Percentiles rank a stretch among this genome's conserved stretches.
Evolutionary conservation across 1,140 invertebrate species (phyloP).

Genomic region (Zaprionus nigranus): DNA sequence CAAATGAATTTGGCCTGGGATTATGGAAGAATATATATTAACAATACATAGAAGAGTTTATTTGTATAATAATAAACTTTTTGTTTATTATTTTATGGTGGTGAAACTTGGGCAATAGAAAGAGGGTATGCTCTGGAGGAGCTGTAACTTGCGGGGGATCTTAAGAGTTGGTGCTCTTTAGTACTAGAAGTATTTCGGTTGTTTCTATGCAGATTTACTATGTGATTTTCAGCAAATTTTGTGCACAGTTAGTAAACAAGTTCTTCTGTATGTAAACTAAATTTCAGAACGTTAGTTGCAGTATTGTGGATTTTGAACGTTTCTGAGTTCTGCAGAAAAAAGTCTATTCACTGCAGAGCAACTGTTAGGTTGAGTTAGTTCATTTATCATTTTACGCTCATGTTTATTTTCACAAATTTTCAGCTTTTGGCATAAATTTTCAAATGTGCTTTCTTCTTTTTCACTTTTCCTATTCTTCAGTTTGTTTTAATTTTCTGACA

Average conservation of each 20-base stretch:
- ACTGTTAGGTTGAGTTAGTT: conserved; percentile 15
- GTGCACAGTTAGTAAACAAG: not conserved
- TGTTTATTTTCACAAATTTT: conserved; percentile 42
- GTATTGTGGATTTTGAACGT: not conserved
- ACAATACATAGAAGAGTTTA: not conserved
- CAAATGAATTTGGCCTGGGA: conserved; percentile 12
- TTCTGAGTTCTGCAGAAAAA: not conserved
- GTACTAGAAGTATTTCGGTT: not conserved
- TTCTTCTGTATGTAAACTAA: not conserved
- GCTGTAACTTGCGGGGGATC: not conserved
- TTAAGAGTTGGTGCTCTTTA: not conserved
- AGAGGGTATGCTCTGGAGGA: not conserved
- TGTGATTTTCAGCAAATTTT: not conserved
- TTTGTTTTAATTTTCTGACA: conserved; percentile 42
- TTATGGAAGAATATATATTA: conserved; percentile 5
- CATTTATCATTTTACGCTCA: conserved; percentile 15
- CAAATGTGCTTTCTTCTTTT: conserved; percentile 28
- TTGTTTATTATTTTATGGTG: conserved; percentile 8
- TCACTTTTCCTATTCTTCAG: conserved; percentile 25
- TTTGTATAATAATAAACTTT: not conserved
- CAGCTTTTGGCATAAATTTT: conserved; percentile 1
- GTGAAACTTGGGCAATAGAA: not conserved
- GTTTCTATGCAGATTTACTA: not conserved
- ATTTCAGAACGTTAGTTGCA: not conserved
- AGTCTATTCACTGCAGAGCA: not conserved